These are phyloP conservation scores for roundworm (Caenorhabditis elegans) DNA, from an alignment of 1,140 invertebrate genomes.

Conservation along the genomic window WBcel235 BX284605.5:12639501-12640000, in stretches of 20 bases:
- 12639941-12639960: not conserved
- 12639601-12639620: slow-evolving; percentile 63
- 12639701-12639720: slow-evolving; percentile 93
- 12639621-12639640: slow-evolving; percentile 74
- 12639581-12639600: slow-evolving; percentile 50
- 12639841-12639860: slow-evolving; percentile 8
- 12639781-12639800: not conserved
- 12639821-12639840: not conserved
- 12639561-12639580: not conserved
- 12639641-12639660: slow-evolving; percentile 90
- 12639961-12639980: no score
- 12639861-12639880: not conserved
- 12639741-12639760: not conserved
- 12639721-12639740: slow-evolving; percentile 67
- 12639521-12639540: slow-evolving; percentile 81
- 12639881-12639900: not conserved
- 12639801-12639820: not conserved
- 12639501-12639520: slow-evolving; percentile 87
- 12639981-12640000: slow-evolving; percentile 44
- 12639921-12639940: not conserved
- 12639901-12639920: slow-evolving; percentile 3
- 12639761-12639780: not conserved
- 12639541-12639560: no score
- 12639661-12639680: slow-evolving; percentile 93
- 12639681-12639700: slow-evolving; percentile 86